These are phyloP conservation scores for Notocelia uddmanniana DNA, from an alignment of 2,888 invertebrate species.

Conservation along the genomic window DNA sequence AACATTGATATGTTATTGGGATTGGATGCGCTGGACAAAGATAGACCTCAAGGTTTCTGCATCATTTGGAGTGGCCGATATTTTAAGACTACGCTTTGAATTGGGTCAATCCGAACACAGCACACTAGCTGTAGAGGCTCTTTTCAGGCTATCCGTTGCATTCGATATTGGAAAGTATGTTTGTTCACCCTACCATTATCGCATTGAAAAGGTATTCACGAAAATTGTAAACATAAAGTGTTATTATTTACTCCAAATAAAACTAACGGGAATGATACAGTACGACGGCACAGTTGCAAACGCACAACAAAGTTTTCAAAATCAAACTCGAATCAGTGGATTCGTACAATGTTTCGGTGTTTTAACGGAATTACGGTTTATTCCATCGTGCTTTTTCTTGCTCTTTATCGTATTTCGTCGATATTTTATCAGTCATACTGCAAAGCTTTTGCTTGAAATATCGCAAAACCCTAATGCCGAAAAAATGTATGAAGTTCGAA, in stretches of 20 bases:
- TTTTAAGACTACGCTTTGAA: background rate
- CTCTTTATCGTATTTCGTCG: background rate
- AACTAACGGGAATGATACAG: background rate
- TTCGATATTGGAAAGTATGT: too few species aligned
- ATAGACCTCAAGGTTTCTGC: background rate
- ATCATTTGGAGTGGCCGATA: background rate
- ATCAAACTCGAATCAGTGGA: background rate
- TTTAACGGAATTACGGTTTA: background rate
- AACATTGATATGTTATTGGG: background rate
- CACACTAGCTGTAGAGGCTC: background rate
- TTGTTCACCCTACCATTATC: too few species aligned
- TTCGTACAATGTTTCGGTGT: background rate
- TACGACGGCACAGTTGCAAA: background rate
- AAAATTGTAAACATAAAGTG: constrained; percentile 1
- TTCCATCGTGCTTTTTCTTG: background rate
- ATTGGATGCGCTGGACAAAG: background rate
- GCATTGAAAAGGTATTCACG: too few species aligned
- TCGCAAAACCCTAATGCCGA: too few species aligned
- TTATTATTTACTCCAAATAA: background rate
- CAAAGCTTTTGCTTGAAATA: too few species aligned
- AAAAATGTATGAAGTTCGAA: too few species aligned
- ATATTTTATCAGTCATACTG: too few species aligned
- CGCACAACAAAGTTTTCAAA: constrained; percentile 3
- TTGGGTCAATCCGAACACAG: background rate
- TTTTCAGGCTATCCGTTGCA: background rate